Evolutionary conservation across 2,888 invertebrate species (phyloP).

Genomic region (Agonopterix subpropinquella): DNA sequence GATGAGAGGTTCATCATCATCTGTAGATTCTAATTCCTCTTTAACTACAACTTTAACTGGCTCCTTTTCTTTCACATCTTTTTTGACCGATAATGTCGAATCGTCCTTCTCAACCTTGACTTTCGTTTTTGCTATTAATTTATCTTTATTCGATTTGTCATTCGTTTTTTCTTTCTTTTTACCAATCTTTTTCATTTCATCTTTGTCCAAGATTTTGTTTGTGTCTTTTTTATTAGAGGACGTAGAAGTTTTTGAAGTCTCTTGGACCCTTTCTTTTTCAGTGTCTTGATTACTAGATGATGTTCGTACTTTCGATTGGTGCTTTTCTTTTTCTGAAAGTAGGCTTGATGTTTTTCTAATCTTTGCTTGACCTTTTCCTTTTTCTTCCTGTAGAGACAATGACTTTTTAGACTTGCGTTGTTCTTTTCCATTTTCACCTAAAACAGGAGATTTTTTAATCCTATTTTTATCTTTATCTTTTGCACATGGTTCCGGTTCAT

Average conservation of each 20-base stretch:
- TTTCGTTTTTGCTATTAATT: constrained; percentile 29
- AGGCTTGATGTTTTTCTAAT: background rate
- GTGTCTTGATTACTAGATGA: background rate
- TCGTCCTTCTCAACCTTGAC: constrained; percentile 32
- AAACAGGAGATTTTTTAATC: background rate
- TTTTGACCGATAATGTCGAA: constrained; percentile 22
- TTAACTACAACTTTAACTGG: constrained; percentile 39
- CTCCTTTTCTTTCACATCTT: constrained; percentile 33
- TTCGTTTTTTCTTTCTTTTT: constrained; percentile 34
- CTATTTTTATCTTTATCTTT: background rate
- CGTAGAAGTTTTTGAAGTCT: constrained; percentile 2
- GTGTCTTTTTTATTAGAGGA: constrained; percentile 5
- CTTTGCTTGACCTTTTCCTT: background rate
- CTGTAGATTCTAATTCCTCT: constrained; percentile 57
- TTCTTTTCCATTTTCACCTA: constrained; percentile 6
- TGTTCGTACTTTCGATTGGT: background rate
- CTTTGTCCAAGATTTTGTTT: constrained; percentile 21
- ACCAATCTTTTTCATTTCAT: constrained; percentile 27
- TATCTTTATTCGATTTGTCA: constrained; percentile 35
- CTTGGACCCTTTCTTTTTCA: constrained; percentile 5
- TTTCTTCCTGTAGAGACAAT: background rate
- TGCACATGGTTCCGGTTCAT: background rate
- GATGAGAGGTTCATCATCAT: constrained; percentile 62
- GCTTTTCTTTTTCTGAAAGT: background rate
- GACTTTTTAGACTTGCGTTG: constrained; percentile 3